phyloP scores from a whole-genome alignment of 1,140 invertebrate species.

The Centruroides sculpturatus region DNA sequence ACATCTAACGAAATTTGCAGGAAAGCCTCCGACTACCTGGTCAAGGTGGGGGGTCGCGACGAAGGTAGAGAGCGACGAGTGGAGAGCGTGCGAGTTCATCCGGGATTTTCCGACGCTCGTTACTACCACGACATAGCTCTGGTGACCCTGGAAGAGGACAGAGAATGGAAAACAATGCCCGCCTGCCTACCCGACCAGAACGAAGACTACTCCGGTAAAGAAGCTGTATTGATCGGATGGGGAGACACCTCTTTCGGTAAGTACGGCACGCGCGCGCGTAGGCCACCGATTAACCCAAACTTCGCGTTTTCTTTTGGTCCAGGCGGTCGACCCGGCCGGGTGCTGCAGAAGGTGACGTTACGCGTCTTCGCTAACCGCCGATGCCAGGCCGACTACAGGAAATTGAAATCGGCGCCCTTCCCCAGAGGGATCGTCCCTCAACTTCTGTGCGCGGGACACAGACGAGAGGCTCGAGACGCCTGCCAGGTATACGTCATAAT shows the following conservation, averaged over 20 bases:
- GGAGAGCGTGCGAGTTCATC: constrained; percentile 40
- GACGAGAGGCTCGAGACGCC: constrained; percentile 57
- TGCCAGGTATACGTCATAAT: constrained; percentile 42
- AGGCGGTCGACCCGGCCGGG: constrained; percentile 8
- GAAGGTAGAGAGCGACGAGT: constrained; percentile 6
- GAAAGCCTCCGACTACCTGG: constrained; percentile 1
- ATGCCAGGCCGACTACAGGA: constrained; percentile 21
- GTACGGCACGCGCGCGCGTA: not conserved
- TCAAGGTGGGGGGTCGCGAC: constrained; percentile 1
- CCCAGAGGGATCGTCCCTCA: constrained; percentile 39
- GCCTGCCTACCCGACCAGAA: constrained; percentile 54
- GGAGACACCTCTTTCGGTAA: constrained; percentile 31
- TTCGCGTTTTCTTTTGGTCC: not conserved
- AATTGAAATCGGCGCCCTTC: constrained; percentile 4
- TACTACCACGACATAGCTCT: constrained; percentile 80
- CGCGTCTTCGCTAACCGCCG: constrained; percentile 22
- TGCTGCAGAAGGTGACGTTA: constrained; percentile 23
- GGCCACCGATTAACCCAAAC: not conserved
- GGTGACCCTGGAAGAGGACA: constrained; percentile 59
- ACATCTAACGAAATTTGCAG: not conserved
- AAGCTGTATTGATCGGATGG: constrained; percentile 79
- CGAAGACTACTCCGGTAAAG: constrained; percentile 52
- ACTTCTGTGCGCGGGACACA: constrained; percentile 59
- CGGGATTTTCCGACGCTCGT: constrained; percentile 68
- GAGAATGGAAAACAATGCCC: constrained; percentile 50